phyloP scores from a whole-genome alignment of 2,888 invertebrate species.

The Helicoverpa assulta region DNA sequence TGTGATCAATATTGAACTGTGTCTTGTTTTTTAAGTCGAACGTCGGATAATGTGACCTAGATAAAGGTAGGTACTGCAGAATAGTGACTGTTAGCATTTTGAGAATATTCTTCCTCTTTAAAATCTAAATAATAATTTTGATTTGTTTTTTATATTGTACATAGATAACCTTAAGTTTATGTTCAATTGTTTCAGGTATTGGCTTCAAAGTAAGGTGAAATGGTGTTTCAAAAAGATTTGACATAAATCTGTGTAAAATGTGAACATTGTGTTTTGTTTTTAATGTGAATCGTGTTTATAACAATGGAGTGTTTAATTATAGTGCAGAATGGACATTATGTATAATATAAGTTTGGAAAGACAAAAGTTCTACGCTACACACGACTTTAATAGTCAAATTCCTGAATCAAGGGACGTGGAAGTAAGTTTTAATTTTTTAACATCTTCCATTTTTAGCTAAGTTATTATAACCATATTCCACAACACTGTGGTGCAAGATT shows the following conservation, averaged over 20 bases:
- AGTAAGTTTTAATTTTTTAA: slow-evolving; percentile 66
- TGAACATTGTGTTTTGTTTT: neutral
- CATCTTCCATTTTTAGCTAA: neutral
- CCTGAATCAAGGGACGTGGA: slow-evolving; percentile 74
- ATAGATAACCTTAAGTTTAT: neutral
- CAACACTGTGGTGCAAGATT: too few relatives aligned
- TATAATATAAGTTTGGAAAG: slow-evolving; percentile 76
- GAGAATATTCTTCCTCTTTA: too few relatives aligned
- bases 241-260: slow-evolving; percentile 12
- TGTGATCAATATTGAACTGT: too few relatives aligned
- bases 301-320: slow-evolving; percentile 41
- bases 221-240: slow-evolving; percentile 19
- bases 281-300: slow-evolving; percentile 3
- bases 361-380: slow-evolving; percentile 76
- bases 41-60: too few relatives aligned
- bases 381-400: slow-evolving; percentile 72
- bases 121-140: too few relatives aligned
- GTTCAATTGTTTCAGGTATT: slow-evolving; percentile 38
- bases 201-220: slow-evolving; percentile 8
- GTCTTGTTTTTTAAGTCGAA: too few relatives aligned
- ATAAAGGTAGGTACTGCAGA: too few relatives aligned
- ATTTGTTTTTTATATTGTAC: neutral
- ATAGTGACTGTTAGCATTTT: too few relatives aligned
- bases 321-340: slow-evolving; percentile 75
- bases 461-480: too few relatives aligned